Conservation (phyloP, 2,888 invertebrate genomes). For the Eucriotettix oculatus region DNA sequence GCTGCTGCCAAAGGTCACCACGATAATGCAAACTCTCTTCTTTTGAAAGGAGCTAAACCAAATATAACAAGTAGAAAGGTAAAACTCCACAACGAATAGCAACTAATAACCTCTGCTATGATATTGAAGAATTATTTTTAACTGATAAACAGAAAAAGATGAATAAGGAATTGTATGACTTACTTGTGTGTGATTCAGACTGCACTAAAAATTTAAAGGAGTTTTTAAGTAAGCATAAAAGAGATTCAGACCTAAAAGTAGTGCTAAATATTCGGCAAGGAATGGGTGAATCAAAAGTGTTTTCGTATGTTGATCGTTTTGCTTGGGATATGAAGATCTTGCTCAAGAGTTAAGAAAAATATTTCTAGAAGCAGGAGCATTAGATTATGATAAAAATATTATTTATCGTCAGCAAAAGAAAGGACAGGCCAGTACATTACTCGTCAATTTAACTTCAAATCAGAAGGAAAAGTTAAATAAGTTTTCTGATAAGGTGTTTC, state of each 20-base stretch:
- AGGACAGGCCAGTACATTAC: neutral
- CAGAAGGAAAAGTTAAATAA: neutral
- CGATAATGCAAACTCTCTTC: neutral
- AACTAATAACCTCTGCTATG: neutral
- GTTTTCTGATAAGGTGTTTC: neutral
- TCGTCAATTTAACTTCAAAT: neutral
- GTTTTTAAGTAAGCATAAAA: neutral
- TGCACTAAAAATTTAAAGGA: neutral
- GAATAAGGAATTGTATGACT: neutral
- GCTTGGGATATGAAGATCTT: neutral
- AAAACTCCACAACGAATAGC: neutral
- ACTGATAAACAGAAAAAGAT: neutral
- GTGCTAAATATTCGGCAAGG: neutral
- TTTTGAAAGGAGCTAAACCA: neutral
- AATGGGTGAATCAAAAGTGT: neutral
- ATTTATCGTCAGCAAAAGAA: neutral
- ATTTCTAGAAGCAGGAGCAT: neutral
- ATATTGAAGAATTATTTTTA: neutral
- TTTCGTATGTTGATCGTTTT: neutral
- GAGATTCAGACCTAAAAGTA: neutral
- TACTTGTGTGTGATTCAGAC: neutral
- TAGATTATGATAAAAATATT: neutral
- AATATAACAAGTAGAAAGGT: neutral
- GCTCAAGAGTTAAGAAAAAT: neutral
- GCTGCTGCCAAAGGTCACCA: neutral